Conservation (phyloP, 2,888 invertebrate species). For the Carpatolechia fugitivella region DNA sequence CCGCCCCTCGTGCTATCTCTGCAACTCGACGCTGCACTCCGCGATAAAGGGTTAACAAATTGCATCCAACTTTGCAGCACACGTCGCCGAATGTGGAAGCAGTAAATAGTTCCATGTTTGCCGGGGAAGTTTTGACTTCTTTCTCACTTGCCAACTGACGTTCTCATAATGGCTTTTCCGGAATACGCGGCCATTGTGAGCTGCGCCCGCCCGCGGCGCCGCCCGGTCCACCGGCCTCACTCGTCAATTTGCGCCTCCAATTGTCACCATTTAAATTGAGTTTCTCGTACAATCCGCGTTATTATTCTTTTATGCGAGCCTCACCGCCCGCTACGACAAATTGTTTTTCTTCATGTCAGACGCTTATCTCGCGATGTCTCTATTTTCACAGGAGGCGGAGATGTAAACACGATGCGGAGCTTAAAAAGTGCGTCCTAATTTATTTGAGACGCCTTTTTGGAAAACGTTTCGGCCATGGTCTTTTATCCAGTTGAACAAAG, state of each 20-base stretch:
- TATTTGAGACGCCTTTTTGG: conserved; percentile 61
- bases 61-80: conserved; percentile 68
- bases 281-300: conserved; percentile 59
- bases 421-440: conserved; percentile 66
- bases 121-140: conserved; percentile 70
- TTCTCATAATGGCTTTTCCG: conserved; percentile 61
- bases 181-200: conserved; percentile 44
- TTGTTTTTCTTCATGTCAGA: conserved; percentile 49
- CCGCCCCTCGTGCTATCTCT: conserved; percentile 24
- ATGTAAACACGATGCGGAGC: conserved; percentile 53
- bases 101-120: conserved; percentile 71
- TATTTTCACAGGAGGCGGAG: conserved; percentile 53
- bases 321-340: conserved; percentile 35
- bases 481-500: conserved; percentile 68
- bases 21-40: conserved; percentile 39
- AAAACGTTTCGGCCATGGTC: conserved; percentile 60
- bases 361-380: conserved; percentile 51
- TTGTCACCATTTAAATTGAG: conserved; percentile 71
- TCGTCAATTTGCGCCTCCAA: conserved; percentile 50
- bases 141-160: conserved; percentile 64
- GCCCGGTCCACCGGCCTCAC: conserved; percentile 34
- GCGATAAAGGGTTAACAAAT: conserved; percentile 75
- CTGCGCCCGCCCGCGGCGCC: conserved; percentile 42
- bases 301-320: conserved; percentile 57
- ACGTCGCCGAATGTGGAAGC: conserved; percentile 67